These are phyloP conservation scores for Pipistrellus kuhlii DNA, from an alignment of 2,797 vertebrate genomes.

Conservation along the genomic window DNA sequence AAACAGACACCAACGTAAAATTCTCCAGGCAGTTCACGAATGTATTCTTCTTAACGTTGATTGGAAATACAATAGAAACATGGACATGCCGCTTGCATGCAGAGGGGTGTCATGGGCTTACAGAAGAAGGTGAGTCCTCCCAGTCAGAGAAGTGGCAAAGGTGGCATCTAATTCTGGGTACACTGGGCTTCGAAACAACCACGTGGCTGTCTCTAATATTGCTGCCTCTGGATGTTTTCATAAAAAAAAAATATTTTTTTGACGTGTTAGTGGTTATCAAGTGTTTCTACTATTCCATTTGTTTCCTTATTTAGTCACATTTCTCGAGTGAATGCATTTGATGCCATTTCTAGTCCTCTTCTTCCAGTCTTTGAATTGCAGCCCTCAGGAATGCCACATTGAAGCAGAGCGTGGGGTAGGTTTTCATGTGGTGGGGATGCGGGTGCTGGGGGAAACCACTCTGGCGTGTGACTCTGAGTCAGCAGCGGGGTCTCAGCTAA, in stretches of 20 bases:
- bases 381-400: neutral
- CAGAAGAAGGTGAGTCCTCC: neutral
- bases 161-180: neutral
- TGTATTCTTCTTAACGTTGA: neutral
- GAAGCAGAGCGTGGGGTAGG: constrained; percentile 36
- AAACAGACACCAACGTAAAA: constrained; percentile 50
- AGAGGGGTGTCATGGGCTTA: neutral
- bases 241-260: neutral
- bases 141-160: neutral
- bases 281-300: neutral
- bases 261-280: neutral
- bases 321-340: constrained; percentile 14
- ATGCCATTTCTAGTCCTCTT: constrained; percentile 14
- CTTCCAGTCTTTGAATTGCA: constrained; percentile 16
- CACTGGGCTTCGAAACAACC: neutral
- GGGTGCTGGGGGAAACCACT: neutral
- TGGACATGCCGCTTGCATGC: neutral
- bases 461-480: constrained; percentile 36
- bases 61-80: neutral
- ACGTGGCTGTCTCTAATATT: neutral
- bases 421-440: constrained; percentile 45
- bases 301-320: constrained; percentile 49
- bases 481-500: neutral
- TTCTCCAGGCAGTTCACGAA: neutral
- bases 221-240: constrained; percentile 32